These are phyloP conservation scores for Arion vulgaris DNA, from an alignment of 1,140 invertebrate species.

Conservation along the genomic window DNA sequence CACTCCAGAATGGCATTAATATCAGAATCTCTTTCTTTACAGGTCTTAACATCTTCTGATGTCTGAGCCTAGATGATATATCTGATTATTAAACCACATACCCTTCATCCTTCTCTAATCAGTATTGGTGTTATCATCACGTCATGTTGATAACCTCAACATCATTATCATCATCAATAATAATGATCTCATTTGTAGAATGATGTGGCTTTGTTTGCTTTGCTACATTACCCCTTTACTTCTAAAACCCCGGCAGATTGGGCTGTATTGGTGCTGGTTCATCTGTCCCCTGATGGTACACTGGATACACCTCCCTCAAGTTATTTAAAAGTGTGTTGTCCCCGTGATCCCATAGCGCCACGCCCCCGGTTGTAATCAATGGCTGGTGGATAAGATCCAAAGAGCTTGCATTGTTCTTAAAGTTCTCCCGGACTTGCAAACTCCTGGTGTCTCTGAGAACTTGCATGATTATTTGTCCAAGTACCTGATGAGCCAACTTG, in stretches of 20 bases:
- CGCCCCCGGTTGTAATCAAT: not conserved
- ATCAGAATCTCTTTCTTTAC: not conserved
- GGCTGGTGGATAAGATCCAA: not conserved
- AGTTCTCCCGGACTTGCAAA: not conserved
- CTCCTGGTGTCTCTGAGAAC: not conserved
- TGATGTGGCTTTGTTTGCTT: not conserved
- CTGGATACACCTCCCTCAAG: not conserved
- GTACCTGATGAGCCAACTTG: too few species aligned
- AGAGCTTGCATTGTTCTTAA: not conserved
- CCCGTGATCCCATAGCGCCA: not conserved
- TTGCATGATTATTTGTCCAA: too few species aligned
- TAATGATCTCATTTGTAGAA: not conserved
- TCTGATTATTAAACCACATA: too few species aligned
- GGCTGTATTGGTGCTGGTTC: not conserved
- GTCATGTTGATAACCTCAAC: not conserved
- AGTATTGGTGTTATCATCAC: too few species aligned
- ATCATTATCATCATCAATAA: constrained; percentile 11
- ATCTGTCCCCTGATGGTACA: not conserved
- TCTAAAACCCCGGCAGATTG: not conserved
- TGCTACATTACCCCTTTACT: not conserved
- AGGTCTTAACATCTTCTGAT: not conserved
- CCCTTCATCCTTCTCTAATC: too few species aligned
- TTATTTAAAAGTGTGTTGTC: not conserved
- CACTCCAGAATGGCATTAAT: not conserved
- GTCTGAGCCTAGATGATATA: not conserved